phyloP scores from a whole-genome alignment of 2,113 vertebrate genomes.

The Elgaria multicarinata region DNA sequence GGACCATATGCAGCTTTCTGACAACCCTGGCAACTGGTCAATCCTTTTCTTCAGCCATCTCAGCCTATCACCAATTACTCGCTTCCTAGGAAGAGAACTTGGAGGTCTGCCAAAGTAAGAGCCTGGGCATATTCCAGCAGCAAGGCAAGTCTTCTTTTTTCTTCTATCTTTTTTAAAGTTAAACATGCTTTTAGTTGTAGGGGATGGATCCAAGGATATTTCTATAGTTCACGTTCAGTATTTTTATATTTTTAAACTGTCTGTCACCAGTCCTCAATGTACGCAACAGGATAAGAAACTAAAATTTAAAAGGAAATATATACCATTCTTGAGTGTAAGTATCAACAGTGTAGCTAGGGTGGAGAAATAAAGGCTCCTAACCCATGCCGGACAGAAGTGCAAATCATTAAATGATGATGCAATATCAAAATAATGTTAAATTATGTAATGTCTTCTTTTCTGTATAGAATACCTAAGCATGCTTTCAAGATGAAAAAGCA shows the following conservation, averaged over 20 bases:
- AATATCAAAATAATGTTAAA: neutral
- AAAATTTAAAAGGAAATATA: neutral
- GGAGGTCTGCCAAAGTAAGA: slow-evolving; percentile 29
- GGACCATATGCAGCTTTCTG: neutral
- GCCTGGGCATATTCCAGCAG: slow-evolving; percentile 2
- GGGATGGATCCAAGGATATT: neutral
- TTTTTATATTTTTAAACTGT: neutral
- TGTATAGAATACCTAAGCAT: neutral
- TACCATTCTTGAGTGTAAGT: neutral
- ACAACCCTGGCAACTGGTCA: neutral
- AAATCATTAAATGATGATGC: neutral
- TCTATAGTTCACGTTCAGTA: neutral
- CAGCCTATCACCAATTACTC: slow-evolving; percentile 15
- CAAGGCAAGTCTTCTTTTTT: neutral
- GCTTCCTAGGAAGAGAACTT: slow-evolving; percentile 31
- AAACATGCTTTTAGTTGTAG: slow-evolving; percentile 9
- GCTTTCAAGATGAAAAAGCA: neutral
- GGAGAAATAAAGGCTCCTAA: neutral
- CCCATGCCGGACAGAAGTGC: neutral
- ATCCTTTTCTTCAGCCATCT: slow-evolving; percentile 20
- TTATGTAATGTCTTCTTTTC: neutral
- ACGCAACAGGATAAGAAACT: neutral
- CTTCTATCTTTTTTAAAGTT: neutral
- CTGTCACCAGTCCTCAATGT: neutral
- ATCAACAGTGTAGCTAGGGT: neutral